Conservation (phyloP, 2,888 invertebrate genomes). For the Stenolophus ochropezus region DNA sequence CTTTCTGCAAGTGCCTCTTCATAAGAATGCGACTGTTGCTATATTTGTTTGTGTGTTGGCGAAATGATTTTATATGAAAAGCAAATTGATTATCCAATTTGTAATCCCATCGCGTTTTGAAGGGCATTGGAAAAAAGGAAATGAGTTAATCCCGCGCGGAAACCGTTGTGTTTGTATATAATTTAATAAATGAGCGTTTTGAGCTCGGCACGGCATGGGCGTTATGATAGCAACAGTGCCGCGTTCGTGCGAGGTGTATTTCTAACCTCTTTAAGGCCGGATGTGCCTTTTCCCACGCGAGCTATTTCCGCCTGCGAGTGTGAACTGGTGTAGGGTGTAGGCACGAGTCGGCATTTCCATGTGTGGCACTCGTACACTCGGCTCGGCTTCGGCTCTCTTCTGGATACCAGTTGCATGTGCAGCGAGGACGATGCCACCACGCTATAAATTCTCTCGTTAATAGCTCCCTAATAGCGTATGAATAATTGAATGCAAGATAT, state of each 20-base stretch:
- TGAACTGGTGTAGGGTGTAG: slow-evolving; percentile 7
- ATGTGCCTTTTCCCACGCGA: slow-evolving; percentile 52
- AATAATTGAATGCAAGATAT: not conserved
- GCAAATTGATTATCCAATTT: no score
- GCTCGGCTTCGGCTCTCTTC: not conserved
- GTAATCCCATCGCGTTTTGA: not conserved
- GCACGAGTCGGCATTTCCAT: slow-evolving; percentile 15
- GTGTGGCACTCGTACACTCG: not conserved
- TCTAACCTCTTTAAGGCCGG: slow-evolving; percentile 52
- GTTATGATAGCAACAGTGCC: slow-evolving; percentile 23
- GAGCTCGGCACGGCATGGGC: not conserved
- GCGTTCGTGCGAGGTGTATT: slow-evolving; percentile 44
- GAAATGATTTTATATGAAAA: no score
- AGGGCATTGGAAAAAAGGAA: not conserved
- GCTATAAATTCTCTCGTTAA: not conserved
- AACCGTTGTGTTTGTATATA: slow-evolving; percentile 16
- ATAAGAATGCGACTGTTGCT: no score
- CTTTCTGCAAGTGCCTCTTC: no score
- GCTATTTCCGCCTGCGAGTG: slow-evolving; percentile 47
- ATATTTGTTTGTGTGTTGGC: no score
- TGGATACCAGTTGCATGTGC: slow-evolving; percentile 15
- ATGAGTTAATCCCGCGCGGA: not conserved
- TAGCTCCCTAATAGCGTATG: not conserved
- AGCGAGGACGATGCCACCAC: not conserved
- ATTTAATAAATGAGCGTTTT: slow-evolving; percentile 26